These are phyloP conservation scores for Mustela nigripes DNA, from an alignment of 2,113 vertebrate genomes.

Conservation along the genomic window DNA sequence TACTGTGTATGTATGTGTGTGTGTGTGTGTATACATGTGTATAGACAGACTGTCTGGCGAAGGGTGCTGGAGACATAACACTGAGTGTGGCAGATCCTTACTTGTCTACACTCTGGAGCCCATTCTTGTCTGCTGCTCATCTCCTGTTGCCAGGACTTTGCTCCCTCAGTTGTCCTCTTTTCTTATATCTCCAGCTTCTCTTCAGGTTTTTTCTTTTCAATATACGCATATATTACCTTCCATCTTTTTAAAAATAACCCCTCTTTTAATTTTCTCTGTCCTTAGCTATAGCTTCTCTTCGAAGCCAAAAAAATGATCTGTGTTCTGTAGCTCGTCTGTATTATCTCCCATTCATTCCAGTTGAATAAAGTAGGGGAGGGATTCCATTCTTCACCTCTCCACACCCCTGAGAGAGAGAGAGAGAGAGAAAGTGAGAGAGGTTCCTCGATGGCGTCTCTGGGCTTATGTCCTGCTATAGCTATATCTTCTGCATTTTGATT, in stretches of 20 bases:
- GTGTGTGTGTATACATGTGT: not conserved
- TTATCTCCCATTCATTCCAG: not conserved
- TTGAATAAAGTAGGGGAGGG: not conserved
- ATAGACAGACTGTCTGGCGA: not conserved
- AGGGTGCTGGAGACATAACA: not conserved
- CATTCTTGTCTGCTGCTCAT: not conserved
- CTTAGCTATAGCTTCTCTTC: conserved; percentile 1
- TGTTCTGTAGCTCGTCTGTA: not conserved
- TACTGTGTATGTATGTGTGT: not conserved
- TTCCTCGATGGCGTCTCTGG: not conserved
- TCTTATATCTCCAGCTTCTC: not conserved
- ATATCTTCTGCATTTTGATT: not conserved
- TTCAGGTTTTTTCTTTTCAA: not conserved
- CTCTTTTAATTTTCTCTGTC: not conserved
- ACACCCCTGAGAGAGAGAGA: not conserved
- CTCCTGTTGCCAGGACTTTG: not conserved
- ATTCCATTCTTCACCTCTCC: not conserved
- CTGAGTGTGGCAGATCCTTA: not conserved
- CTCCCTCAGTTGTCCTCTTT: not conserved
- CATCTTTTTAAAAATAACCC: conserved; percentile 5
- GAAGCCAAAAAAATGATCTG: not conserved
- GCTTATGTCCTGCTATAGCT: not conserved
- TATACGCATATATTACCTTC: not conserved
- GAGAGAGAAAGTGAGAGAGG: not conserved
- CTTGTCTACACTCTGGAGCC: not conserved